phyloP scores from a whole-genome alignment of 2,113 vertebrate genomes.

The Paradoxurus hermaphroditus region DNA sequence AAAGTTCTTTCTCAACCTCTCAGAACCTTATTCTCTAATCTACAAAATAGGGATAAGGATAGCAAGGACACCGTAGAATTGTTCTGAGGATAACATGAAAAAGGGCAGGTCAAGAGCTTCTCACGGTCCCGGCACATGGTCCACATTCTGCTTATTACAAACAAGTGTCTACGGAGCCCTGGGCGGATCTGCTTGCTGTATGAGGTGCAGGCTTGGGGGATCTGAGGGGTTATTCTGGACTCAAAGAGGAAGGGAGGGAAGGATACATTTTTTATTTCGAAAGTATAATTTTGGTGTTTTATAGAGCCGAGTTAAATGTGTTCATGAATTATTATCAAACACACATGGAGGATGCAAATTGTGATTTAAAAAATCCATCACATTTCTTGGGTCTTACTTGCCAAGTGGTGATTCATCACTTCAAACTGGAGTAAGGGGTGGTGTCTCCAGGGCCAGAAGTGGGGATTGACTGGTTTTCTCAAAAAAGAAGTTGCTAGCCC shows the following conservation, averaged over 20 bases:
- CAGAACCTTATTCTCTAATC: neutral
- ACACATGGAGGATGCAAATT: neutral
- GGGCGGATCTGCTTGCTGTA: neutral
- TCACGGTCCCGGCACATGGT: neutral
- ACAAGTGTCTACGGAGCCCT: neutral
- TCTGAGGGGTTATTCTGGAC: neutral
- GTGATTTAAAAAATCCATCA: neutral
- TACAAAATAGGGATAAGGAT: neutral
- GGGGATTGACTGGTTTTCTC: neutral
- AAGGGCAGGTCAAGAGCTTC: neutral
- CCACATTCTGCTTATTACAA: neutral
- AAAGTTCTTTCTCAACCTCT: neutral
- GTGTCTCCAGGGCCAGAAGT: neutral
- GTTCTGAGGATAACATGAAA: neutral
- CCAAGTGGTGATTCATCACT: neutral
- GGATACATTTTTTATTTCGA: neutral
- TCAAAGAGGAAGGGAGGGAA: neutral
- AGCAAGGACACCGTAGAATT: neutral
- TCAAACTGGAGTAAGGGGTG: neutral
- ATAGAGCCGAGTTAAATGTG: neutral
- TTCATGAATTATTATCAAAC: neutral
- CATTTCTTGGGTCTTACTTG: neutral
- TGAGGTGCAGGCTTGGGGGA: neutral
- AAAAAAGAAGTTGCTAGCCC: neutral
- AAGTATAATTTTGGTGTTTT: neutral